Base-by-base conservation (phyloP, 2,797 vertebrate genomes). In the Acanthurus lineatus region DNA sequence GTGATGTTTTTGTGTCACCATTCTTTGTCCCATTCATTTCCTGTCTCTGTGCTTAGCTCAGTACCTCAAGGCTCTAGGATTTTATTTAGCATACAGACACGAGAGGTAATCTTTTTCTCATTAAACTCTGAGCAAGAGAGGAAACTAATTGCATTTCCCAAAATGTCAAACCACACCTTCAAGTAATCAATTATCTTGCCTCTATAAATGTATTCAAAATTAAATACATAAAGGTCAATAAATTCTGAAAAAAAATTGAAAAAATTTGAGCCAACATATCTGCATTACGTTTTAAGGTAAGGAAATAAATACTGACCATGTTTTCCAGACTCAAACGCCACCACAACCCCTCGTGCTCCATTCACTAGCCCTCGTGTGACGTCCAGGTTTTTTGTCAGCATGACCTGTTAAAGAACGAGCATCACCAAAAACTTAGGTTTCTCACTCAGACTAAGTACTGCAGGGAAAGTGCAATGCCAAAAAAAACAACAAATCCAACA, bases 301-400 rank as follows among this genome's bases (percentile, higher is more conserved):
- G 54, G 9, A 49, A 28, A 42, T 25, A 2, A 61, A 63, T 44
- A 75, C 94, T 82, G 22, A 98, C 98, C 96, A 69, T 95, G 95
- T 84, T 94, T 96, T 58, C 96, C 96, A 0, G 94, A 86, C 84
- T 97, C 96, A 84, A 99, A 99, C 62, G 95, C 96, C 2, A 96
- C 86, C 6, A 99, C 96, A 2, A 99, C 96, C 0, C 98, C 98
- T 85, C 98, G 95, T 0, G 98, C 97, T 0, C 98, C 98, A 0
- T 99, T 99, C 89, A 99, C 98, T 83, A 99, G 93, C 62, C 98
- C 97, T 51, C 91, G 95, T 54, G 96, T 93, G 6, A 99, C 96
- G 12, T 98, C 96, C 82, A 99, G 81, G 86, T 99, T 99, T 92
- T 98, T 99, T 6, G 97, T 95, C 81, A 99, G 91, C 96, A 99